Percentiles rank a stretch among this genome's conserved stretches.
Conservation (phyloP, 2,888 invertebrate species). For the Amblyjoppa proteus region DNA sequence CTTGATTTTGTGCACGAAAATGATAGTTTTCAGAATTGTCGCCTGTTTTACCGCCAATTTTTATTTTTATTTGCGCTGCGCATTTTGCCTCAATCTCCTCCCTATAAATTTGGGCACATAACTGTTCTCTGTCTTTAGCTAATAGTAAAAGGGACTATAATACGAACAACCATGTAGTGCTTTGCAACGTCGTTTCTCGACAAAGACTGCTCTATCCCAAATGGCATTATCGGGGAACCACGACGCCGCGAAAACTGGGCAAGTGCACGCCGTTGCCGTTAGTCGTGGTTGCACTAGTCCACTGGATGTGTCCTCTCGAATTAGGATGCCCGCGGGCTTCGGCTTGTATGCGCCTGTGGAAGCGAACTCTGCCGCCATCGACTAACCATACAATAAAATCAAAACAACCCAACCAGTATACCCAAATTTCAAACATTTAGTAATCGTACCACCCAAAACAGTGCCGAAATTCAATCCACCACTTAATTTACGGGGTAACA, state of each 20-base stretch:
- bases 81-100: too few species aligned
- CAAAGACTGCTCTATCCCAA: slow-evolving; percentile 41
- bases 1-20: too few species aligned
- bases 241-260: slow-evolving; percentile 37
- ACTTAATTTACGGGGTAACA: too few species aligned
- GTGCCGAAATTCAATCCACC: too few species aligned
- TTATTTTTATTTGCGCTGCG: too few species aligned
- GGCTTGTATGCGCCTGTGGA: background rate
- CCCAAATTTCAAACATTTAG: background rate
- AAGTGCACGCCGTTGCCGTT: slow-evolving; percentile 33
- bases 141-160: background rate
- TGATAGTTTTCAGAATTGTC: too few species aligned
- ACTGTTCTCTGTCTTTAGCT: background rate
- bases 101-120: background rate
- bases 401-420: background rate
- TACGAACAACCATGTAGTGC: background rate
- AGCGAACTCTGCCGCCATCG: background rate
- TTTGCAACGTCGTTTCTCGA: slow-evolving; percentile 20
- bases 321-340: slow-evolving; percentile 21
- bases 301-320: slow-evolving; percentile 23
- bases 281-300: background rate
- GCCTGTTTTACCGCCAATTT: too few species aligned
- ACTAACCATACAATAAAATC: slow-evolving; percentile 8
- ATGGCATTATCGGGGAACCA: slow-evolving; percentile 37
- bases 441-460: too few species aligned